phyloP scores from a whole-genome alignment of 2,888 invertebrate genomes.

The Cataglyphis cursor region DNA sequence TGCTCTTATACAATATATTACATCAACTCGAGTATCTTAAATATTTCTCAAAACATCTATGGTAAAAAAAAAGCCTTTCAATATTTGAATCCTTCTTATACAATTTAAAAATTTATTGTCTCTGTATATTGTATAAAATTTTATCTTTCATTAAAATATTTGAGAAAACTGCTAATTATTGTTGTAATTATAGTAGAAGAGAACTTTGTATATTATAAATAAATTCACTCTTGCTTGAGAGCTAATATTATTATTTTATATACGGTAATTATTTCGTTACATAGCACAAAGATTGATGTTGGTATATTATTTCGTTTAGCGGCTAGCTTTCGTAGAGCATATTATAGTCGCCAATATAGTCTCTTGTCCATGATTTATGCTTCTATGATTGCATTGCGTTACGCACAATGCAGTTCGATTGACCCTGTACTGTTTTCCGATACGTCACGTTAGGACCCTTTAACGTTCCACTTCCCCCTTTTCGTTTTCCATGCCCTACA shows the following conservation, averaged over 20 bases:
- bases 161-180: neutral
- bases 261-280: neutral
- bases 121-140: neutral
- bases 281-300: neutral
- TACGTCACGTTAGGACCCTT: conserved; percentile 64
- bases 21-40: neutral
- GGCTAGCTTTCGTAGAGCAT: neutral
- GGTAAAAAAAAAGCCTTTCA: neutral
- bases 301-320: conserved; percentile 15
- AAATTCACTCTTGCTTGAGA: neutral
- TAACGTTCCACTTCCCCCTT: conserved; percentile 63
- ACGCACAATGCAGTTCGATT: conserved; percentile 61
- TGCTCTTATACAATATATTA: neutral
- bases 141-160: neutral
- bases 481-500: conserved; percentile 37
- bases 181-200: neutral
- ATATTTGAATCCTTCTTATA: neutral
- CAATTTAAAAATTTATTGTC: neutral
- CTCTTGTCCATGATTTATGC: conserved; percentile 2
- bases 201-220: neutral
- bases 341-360: neutral
- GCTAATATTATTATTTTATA: neutral
- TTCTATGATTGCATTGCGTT: conserved; percentile 31
- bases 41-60: neutral
- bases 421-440: conserved; percentile 57